Evolutionary conservation across 2,888 invertebrate species (phyloP).

Genomic region (Amblyjoppa proteus): DNA sequence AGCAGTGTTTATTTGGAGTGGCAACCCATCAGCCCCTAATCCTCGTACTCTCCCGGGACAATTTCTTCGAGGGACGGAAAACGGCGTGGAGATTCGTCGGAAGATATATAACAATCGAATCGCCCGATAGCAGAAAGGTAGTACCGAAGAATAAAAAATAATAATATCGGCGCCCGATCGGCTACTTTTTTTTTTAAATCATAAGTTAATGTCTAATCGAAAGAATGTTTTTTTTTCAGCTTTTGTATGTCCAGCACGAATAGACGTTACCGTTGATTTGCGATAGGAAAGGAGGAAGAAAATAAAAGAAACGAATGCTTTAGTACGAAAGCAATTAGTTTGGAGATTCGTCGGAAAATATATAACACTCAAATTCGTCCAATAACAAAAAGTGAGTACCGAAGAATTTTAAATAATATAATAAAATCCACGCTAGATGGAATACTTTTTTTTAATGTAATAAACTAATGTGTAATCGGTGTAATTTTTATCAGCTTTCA

Average conservation of each 20-base stretch:
- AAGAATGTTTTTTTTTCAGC: background rate
- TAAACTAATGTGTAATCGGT: background rate
- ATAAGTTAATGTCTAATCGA: background rate
- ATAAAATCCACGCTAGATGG: no score
- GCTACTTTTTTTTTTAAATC: no score
- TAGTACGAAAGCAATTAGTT: no score
- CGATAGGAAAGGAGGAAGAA: background rate
- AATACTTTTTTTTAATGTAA: no score
- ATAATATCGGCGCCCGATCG: no score
- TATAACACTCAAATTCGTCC: background rate
- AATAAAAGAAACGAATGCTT: background rate
- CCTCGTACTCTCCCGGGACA: slow-evolving; percentile 79
- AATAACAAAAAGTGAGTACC: no score
- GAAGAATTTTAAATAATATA: no score
- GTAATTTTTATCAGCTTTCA: background rate
- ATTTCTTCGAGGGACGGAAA: slow-evolving; percentile 77
- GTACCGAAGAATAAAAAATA: no score
- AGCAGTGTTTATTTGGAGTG: slow-evolving; percentile 83
- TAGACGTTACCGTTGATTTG: background rate
- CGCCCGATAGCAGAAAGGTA: no score
- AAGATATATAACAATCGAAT: slow-evolving; percentile 13
- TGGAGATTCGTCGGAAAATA: slow-evolving; percentile 69
- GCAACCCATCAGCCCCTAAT: slow-evolving; percentile 82
- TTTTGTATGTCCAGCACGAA: background rate
- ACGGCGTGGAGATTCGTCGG: slow-evolving; percentile 73